These are phyloP conservation scores for Aplysia californica DNA, from an alignment of 1,140 invertebrate species.

Conservation along the genomic window DNA sequence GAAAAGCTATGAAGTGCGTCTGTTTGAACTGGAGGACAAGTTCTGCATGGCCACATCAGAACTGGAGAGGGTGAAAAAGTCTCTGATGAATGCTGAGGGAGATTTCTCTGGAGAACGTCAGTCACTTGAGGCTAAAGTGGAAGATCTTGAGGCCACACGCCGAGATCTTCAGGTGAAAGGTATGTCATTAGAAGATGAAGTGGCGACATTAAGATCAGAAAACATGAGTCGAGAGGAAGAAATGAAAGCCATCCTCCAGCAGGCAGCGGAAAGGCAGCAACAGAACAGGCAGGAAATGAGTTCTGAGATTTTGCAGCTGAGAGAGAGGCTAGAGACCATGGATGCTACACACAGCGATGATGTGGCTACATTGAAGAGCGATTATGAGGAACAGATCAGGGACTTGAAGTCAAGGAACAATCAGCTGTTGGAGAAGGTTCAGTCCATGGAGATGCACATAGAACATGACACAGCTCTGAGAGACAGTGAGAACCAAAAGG, in stretches of 20 bases:
- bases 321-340: conserved; percentile 24
- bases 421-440: background rate
- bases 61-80: conserved; percentile 19
- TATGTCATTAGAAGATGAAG: conserved; percentile 12
- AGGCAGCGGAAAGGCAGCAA: conserved; percentile 2
- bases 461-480: background rate
- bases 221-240: background rate
- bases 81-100: conserved; percentile 19
- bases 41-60: conserved; percentile 24
- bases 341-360: background rate
- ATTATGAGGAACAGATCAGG: background rate
- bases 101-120: conserved; percentile 21
- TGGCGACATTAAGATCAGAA: background rate
- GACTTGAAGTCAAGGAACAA: conserved; percentile 6
- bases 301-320: conserved; percentile 29
- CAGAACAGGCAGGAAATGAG: background rate
- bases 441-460: background rate
- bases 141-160: conserved; percentile 23
- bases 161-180: conserved; percentile 4
- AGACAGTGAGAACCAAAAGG: background rate
- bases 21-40: conserved; percentile 42
- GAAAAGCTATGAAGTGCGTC: conserved; percentile 34
- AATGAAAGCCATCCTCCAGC: conserved; percentile 8
- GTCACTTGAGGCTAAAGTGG: conserved; percentile 20
- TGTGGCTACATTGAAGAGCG: background rate